Evolutionary conservation across 2,888 invertebrate species (phyloP).

Genomic region (Eudemis profundana): DNA sequence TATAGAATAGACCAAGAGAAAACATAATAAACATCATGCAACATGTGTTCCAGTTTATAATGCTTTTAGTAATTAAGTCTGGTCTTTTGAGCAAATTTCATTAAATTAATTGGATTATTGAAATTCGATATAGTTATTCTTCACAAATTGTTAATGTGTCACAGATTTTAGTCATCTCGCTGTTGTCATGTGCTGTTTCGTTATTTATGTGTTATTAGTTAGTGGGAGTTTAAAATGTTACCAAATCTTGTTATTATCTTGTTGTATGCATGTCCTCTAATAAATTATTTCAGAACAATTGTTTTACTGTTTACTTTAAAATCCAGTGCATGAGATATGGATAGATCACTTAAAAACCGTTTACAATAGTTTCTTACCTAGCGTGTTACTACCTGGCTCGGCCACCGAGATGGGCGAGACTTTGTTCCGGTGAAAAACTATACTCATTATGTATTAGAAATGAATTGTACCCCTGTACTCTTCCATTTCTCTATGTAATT

Average conservation of each 20-base stretch:
- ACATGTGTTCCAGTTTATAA: constrained; percentile 29
- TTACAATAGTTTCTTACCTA: not conserved
- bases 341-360: not conserved
- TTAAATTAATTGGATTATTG: constrained; percentile 6
- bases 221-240: constrained; percentile 72
- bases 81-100: constrained; percentile 14
- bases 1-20: constrained; percentile 1
- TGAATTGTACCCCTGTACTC: too few relatives aligned
- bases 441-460: too few relatives aligned
- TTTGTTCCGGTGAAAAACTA: too few relatives aligned
- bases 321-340: not conserved
- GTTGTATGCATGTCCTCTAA: constrained; percentile 78
- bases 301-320: constrained; percentile 11
- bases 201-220: constrained; percentile 67
- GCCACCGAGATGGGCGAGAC: too few relatives aligned
- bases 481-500: too few relatives aligned
- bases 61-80: constrained; percentile 18
- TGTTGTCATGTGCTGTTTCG: constrained; percentile 74
- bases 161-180: constrained; percentile 65
- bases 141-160: constrained; percentile 32
- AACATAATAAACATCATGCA: not conserved
- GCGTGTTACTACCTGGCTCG: too few relatives aligned
- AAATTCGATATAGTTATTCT: constrained; percentile 1
- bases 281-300: constrained; percentile 69
- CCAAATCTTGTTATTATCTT: constrained; percentile 74